These are phyloP conservation scores for Diarsia dahlii DNA, from an alignment of 2,888 invertebrate species.

Conservation along the genomic window DNA sequence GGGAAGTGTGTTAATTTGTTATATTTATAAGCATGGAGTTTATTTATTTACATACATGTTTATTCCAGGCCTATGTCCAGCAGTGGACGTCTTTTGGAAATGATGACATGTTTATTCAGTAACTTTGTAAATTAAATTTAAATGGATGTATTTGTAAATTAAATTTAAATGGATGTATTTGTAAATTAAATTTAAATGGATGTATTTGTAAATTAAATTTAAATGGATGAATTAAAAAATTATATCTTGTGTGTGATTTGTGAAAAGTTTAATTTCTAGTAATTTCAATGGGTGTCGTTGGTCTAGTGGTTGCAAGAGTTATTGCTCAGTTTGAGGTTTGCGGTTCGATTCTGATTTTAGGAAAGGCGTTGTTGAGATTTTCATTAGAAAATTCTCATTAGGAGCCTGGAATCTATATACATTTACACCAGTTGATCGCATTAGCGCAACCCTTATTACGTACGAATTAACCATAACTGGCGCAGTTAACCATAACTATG, in stretches of 20 bases:
- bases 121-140: constrained; percentile 2
- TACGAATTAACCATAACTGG: background rate
- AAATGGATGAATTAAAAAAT: no score
- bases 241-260: background rate
- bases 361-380: background rate
- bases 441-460: background rate
- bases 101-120: background rate
- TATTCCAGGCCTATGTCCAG: no score
- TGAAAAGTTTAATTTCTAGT: background rate
- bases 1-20: constrained; percentile 20
- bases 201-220: constrained; percentile 3
- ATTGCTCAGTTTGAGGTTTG: background rate
- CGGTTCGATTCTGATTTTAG: background rate
- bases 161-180: constrained; percentile 15
- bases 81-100: no score
- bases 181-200: background rate
- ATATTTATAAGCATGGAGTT: background rate
- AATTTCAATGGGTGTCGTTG: background rate
- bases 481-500: background rate
- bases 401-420: background rate
- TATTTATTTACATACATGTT: background rate
- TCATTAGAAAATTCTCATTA: background rate
- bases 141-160: constrained; percentile 1
- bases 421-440: background rate
- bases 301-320: background rate